These are phyloP conservation scores for Pseudomyrmex cubaensis DNA, from an alignment of 1,140 invertebrate genomes.

Conservation along the genomic window DNA sequence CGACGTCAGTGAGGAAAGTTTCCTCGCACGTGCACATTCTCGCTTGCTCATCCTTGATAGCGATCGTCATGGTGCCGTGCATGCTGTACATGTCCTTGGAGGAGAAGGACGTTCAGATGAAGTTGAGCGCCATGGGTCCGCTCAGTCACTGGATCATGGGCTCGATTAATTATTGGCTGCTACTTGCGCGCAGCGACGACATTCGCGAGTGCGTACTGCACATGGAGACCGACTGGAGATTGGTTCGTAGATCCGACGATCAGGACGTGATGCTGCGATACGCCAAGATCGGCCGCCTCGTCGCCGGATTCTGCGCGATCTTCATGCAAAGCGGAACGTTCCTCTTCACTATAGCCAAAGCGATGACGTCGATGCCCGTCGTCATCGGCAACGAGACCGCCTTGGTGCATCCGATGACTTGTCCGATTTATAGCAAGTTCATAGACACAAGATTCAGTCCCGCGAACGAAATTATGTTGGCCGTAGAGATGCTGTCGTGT, in stretches of 20 bases:
- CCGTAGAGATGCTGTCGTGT: constrained; percentile 43
- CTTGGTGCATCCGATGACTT: constrained; percentile 53
- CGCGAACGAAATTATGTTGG: constrained; percentile 64
- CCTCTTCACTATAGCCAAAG: constrained; percentile 19
- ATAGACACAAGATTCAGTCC: constrained; percentile 59
- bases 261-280: constrained; percentile 61
- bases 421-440: constrained; percentile 60
- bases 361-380: constrained; percentile 7
- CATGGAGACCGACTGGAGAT: constrained; percentile 64
- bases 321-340: constrained; percentile 58
- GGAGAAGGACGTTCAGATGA: constrained; percentile 23
- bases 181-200: constrained; percentile 18
- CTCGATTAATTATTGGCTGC: constrained; percentile 34
- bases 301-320: constrained; percentile 58
- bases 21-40: background rate
- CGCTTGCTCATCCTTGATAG: constrained; percentile 12
- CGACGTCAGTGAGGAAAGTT: background rate
- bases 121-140: constrained; percentile 33
- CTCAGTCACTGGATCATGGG: constrained; percentile 50
- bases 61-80: constrained; percentile 21
- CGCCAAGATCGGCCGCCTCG: constrained; percentile 40
- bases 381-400: constrained; percentile 61
- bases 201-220: constrained; percentile 52
- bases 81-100: constrained; percentile 18
- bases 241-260: constrained; percentile 24